Evolutionary conservation across 2,888 invertebrate species (phyloP).

Genomic region (Bembecia ichneumoniformis): DNA sequence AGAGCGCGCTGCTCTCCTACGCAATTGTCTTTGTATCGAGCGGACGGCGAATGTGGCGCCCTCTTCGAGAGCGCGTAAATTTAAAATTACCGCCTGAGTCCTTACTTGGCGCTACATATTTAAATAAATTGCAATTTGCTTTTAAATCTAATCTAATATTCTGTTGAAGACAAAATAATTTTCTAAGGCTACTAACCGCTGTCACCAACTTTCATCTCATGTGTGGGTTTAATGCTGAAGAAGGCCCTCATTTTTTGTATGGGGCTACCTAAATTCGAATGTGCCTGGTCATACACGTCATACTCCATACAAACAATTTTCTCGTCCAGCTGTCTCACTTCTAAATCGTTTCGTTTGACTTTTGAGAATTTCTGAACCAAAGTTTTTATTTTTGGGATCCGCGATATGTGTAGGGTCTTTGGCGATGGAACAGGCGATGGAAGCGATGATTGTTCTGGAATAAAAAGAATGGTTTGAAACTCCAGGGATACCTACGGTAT

Average conservation of each 20-base stretch:
- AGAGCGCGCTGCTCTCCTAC: too few relatives aligned
- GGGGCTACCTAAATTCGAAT: slow-evolving; percentile 16
- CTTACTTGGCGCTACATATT: too few relatives aligned
- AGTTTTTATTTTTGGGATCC: slow-evolving; percentile 41
- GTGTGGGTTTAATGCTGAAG: slow-evolving; percentile 37
- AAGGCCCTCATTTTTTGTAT: slow-evolving; percentile 45
- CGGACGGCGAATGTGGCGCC: too few relatives aligned
- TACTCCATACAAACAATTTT: slow-evolving; percentile 58
- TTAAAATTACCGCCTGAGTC: too few relatives aligned
- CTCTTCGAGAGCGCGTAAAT: too few relatives aligned
- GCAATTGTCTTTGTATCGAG: too few relatives aligned
- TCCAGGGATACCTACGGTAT: too few relatives aligned
- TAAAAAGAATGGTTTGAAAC: not conserved
- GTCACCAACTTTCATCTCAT: not conserved
- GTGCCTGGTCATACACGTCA: slow-evolving; percentile 31
- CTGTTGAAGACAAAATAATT: too few relatives aligned
- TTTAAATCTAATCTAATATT: too few relatives aligned
- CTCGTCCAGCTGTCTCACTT: slow-evolving; percentile 46
- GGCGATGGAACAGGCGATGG: not conserved
- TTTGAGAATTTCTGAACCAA: slow-evolving; percentile 49
- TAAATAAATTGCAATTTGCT: too few relatives aligned
- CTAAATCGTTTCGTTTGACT: slow-evolving; percentile 40
- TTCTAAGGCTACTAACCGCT: too few relatives aligned
- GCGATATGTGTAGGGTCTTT: slow-evolving; percentile 32
- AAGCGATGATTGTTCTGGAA: not conserved